phyloP scores from a whole-genome alignment of 2,797 vertebrate species.

The Paguma larvata region DNA sequence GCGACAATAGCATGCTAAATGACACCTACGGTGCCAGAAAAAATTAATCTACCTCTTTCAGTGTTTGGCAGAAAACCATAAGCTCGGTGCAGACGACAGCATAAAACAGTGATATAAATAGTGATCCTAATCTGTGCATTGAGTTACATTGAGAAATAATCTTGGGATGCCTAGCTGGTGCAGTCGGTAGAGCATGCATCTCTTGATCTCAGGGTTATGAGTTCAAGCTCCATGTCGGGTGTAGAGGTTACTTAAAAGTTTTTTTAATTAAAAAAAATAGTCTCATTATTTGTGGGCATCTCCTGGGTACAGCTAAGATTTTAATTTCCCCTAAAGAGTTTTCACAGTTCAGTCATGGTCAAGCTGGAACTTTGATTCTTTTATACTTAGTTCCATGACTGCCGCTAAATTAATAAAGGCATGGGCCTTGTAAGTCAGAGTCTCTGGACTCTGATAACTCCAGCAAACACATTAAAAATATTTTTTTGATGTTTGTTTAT shows the following conservation, averaged over 20 bases:
- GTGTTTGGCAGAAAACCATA: slow-evolving; percentile 37
- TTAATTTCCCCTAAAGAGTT: background rate
- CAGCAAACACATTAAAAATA: background rate
- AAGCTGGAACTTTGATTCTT: slow-evolving; percentile 5
- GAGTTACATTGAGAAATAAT: background rate
- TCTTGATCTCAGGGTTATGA: background rate
- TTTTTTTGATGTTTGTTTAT: too few species aligned
- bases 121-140: background rate
- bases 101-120: background rate
- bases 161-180: background rate
- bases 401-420: background rate
- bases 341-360: background rate
- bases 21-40: background rate
- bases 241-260: background rate
- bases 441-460: background rate
- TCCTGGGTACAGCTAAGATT: background rate
- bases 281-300: background rate
- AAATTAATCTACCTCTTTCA: slow-evolving; percentile 11
- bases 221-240: background rate
- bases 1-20: background rate
- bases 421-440: background rate
- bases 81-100: background rate
- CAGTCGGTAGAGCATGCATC: background rate
- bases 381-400: background rate
- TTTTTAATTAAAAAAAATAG: background rate